Evolutionary conservation across 2,888 invertebrate genomes (phyloP), one percentile per base, ranked within the genome.

Genomic region (Idaea straminata): DNA sequence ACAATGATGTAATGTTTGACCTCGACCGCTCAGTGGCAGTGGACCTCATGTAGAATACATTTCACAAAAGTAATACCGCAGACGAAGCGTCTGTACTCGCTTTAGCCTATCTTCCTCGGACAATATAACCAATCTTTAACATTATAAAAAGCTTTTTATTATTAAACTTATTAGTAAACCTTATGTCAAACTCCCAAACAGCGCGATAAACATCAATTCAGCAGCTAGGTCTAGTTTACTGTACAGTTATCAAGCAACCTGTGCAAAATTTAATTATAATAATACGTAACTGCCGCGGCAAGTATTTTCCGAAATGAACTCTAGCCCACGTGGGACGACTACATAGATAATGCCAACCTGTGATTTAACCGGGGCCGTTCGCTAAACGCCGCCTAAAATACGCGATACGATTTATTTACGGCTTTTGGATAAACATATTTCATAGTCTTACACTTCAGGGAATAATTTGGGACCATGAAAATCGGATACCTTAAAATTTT

Each of bases 21-120:
- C 71, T 71, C 69, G 68, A 36, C 61, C 59, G 62, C 68, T 64
- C 68, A 59, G 15, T 16, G 57, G 10, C 10, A 7, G 47, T 47
- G 47, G 47, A 47, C 47, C 47, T 47, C 13, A 47, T 7, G 10
- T 47, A 47, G 47, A 47, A 13, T 7, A 0, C 47, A 13, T 47
- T 47, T 47, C 13, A 47, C 10, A 47, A 47, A 47, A 47, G 7
- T 13, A 47, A 13, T 47, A 5, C 13, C 47, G 47, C 47, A 13
- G 5, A 25, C 25, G 3, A 25, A 25, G 25, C 25, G 25, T 25
- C 25, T 25, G 25, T 3, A 25, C 25, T 25, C 1, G 25, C 3
- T 25, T 25, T 3, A 2, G 25, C 25, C 3, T 25, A 25, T 25
- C 25, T 25, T 25, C 25, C 25, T 25, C 25, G 25, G 25, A 25